Evolutionary conservation across 1,140 invertebrate genomes (phyloP), one percentile per base, ranked within the genome.

Genomic region (Cydia splendana): DNA sequence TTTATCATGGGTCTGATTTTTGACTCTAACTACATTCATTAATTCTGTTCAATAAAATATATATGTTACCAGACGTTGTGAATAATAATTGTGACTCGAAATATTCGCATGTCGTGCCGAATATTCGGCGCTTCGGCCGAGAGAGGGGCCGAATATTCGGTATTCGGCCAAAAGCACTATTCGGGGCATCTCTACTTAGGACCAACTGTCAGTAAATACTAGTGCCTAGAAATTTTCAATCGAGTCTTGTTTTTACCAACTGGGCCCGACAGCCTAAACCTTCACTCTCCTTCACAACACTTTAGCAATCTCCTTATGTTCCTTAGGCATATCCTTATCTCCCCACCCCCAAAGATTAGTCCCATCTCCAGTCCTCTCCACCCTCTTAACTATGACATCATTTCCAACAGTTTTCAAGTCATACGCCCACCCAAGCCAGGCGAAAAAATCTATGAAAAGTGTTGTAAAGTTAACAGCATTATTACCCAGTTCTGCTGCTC

Each of bases 391-490:
- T 38, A 71, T 38, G 9, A 18, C 2, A 10, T 71, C 34, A 7
- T 7, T n/a, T 1, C 30, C 30, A 34, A 18, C 67, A 28, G 15
- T 42, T 18, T 71, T 71, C 28, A 71, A 42, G 9, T 71, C 67
- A 71, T 71, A 71, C 10, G 67, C 67, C 67, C 67, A 71, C 5
- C 67, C 67, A 15, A 71, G 28, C 67, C 67, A 71, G 6, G 28
- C 30, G 30, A 71, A 71, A 30, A 71, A 71, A 38, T 71, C 13
- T 38, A 71, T 71, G n/a, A 71, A 38, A 30, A 18, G 4, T 4
- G 67, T 71, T 0, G 67, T 71, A 4, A 71, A 71, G n/a, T 71
- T 71, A 0, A 38, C 7, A 38, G 34, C 15, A 18, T 38, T 38
- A 10, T 71, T 71, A 9, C 67, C 67, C 4, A 71, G 15, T 38